Evolutionary conservation across 2,797 vertebrate species (phyloP).

Genomic region (Pipistrellus pygmaeus): DNA sequence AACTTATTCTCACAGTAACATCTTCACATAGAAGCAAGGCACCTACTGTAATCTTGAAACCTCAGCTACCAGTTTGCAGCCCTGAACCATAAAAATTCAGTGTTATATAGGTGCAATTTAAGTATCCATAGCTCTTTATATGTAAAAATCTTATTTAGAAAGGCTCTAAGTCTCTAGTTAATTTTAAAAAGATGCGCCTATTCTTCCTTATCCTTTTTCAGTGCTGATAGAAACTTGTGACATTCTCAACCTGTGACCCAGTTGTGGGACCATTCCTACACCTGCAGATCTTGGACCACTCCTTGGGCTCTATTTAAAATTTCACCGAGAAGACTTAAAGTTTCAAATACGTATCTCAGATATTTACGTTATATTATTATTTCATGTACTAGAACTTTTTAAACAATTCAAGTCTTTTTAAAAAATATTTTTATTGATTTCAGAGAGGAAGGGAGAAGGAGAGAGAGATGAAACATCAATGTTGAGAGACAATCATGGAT

Average conservation of each 20-base stretch:
- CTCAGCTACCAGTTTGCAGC: not conserved
- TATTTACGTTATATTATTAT: slow-evolving; percentile 20
- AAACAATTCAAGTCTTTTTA: not conserved
- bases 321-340: not conserved
- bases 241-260: not conserved
- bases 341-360: not conserved
- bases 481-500: not conserved
- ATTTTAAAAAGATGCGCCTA: not conserved
- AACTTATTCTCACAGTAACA: not conserved
- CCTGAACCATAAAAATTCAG: not conserved
- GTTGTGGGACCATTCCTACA: not conserved
- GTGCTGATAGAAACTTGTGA: not conserved
- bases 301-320: not conserved
- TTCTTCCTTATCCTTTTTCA: not conserved
- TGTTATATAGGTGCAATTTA: not conserved
- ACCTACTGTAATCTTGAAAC: not conserved
- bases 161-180: not conserved
- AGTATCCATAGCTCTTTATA: not conserved
- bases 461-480: not conserved
- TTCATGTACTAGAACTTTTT: not conserved
- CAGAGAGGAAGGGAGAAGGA: not conserved
- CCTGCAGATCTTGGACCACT: not conserved
- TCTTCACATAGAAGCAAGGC: not conserved
- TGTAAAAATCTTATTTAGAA: not conserved
- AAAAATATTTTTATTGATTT: not conserved